A percentile compares a stretch with the other conserved stretches of the same genome.
Conservation (phyloP, 2,888 invertebrate species). For the Orchesella flavescens region DNA sequence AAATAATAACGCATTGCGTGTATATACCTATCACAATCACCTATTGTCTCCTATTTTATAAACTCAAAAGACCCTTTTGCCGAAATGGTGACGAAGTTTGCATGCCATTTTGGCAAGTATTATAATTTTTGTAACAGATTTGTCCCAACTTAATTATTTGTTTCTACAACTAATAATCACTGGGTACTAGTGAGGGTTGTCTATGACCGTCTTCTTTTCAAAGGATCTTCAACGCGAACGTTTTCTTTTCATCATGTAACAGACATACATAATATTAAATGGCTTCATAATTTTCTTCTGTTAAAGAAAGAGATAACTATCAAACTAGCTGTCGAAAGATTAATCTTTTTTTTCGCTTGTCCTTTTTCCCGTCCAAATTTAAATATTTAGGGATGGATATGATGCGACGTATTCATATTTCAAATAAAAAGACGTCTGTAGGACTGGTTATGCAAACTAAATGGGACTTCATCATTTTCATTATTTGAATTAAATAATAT, state of each 20-base stretch:
- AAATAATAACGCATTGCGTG: no score
- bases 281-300: neutral
- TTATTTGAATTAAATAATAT: no score
- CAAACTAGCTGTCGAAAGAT: conserved; percentile 8
- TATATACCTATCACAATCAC: no score
- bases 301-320: neutral
- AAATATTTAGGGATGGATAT: neutral
- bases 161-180: conserved; percentile 12
- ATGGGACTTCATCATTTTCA: neutral
- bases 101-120: neutral
- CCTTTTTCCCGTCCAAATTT: neutral
- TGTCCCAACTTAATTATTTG: neutral
- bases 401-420: neutral
- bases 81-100: no score
- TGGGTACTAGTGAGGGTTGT: neutral
- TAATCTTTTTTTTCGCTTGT: conserved; percentile 1
- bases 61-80: no score
- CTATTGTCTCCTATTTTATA: no score
- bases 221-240: no score
- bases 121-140: neutral
- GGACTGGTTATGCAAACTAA: conserved; percentile 16
- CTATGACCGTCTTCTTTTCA: no score
- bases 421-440: neutral
- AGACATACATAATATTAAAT: neutral
- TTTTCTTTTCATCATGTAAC: no score